A percentile compares a stretch with the other conserved stretches of the same genome.
phyloP scores from a whole-genome alignment of 1,140 invertebrate species.

The Magallana ariakensis region DNA sequence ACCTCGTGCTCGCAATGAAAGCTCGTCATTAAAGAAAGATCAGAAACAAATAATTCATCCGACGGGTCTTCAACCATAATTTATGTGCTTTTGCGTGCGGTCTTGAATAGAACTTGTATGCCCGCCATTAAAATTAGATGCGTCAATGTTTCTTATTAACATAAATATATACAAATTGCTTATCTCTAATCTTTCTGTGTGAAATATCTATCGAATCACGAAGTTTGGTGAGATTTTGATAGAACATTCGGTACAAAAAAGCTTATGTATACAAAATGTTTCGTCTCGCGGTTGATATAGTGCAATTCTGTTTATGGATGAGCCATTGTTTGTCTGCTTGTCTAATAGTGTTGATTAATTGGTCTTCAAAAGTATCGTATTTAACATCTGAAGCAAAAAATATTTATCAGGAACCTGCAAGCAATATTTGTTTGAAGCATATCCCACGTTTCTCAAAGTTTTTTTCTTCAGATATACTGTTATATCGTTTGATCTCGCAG shows the following conservation, averaged over 20 bases:
- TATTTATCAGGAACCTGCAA: too few relatives aligned
- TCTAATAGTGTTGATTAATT: too few relatives aligned
- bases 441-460: too few relatives aligned
- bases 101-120: slow-evolving; percentile 23
- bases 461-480: too few relatives aligned
- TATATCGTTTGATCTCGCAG: too few relatives aligned
- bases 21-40: slow-evolving; percentile 1
- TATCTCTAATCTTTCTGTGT: not conserved
- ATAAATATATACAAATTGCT: slow-evolving; percentile 23
- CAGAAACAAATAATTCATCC: not conserved
- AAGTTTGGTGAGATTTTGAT: slow-evolving; percentile 1
- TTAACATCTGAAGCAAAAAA: too few relatives aligned
- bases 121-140: slow-evolving; percentile 18
- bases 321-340: too few relatives aligned
- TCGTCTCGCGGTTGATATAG: too few relatives aligned
- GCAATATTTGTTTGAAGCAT: too few relatives aligned
- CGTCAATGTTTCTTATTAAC: slow-evolving; percentile 16
- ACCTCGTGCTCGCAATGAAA: not conserved
- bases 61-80: not conserved
- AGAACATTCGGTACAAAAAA: not conserved
- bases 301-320: too few relatives aligned
- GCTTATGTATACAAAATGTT: too few relatives aligned
- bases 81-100: slow-evolving; percentile 23
- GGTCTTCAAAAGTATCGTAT: too few relatives aligned
- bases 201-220: not conserved